phyloP scores from a whole-genome alignment of 2,888 invertebrate genomes.

The Dilophus febrilis region DNA sequence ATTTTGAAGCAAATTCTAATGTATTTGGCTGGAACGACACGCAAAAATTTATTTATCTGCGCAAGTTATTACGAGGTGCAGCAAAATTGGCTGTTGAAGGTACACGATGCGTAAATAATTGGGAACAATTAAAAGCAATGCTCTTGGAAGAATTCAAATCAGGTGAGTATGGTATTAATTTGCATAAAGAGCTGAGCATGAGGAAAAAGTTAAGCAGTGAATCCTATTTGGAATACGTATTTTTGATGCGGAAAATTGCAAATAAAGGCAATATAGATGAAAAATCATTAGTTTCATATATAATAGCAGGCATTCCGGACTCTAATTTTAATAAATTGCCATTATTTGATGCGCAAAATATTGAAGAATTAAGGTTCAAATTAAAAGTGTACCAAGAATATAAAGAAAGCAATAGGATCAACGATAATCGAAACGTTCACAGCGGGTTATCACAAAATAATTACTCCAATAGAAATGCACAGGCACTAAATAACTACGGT shows the following conservation, averaged over 20 bases:
- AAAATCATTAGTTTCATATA: constrained; percentile 6
- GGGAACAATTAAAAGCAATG: constrained; percentile 3
- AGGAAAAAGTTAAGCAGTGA: constrained; percentile 5
- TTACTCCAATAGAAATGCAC: too few relatives aligned
- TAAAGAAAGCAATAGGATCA: neutral
- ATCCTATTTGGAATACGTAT: constrained; percentile 7
- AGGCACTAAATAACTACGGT: too few relatives aligned
- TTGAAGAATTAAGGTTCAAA: neutral
- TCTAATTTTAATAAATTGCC: constrained; percentile 6
- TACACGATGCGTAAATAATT: constrained; percentile 1
- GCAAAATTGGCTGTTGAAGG: constrained; percentile 5
- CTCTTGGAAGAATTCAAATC: constrained; percentile 4
- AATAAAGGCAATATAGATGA: constrained; percentile 7
- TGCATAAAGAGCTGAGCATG: constrained; percentile 5
- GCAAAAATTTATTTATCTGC: constrained; percentile 7
- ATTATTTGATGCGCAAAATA: neutral
- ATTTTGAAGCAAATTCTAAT: too few relatives aligned
- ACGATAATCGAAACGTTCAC: neutral
- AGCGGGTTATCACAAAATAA: too few relatives aligned
- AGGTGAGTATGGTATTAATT: constrained; percentile 2
- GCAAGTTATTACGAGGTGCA: constrained; percentile 6
- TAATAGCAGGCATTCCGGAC: constrained; percentile 6
- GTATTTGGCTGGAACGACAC: constrained; percentile 4
- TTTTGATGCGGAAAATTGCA: constrained; percentile 8
- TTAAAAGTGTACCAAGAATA: neutral